These are phyloP conservation scores for Augochlorella aurata DNA, from an alignment of 2,888 invertebrate genomes.

Conservation along the genomic window DNA sequence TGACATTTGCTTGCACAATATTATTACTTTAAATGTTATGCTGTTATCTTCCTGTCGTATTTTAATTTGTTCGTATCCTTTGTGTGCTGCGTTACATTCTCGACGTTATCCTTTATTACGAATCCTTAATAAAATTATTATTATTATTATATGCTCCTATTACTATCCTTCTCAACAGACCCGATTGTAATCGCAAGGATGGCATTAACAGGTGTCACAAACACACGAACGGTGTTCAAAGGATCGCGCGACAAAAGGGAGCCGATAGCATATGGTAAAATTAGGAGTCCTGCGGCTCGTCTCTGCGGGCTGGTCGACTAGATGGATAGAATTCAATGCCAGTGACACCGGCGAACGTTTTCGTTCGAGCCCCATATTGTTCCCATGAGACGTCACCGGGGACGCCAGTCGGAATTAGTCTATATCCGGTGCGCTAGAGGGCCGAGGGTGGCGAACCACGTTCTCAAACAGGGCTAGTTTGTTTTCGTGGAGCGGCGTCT, in stretches of 20 bases:
- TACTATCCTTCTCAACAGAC: not conserved
- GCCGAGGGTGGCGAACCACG: slow-evolving; percentile 18
- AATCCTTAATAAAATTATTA: too few species aligned
- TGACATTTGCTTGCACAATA: too few species aligned
- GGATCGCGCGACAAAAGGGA: slow-evolving; percentile 15
- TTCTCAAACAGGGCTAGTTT: slow-evolving; percentile 42
- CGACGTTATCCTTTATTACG: too few species aligned
- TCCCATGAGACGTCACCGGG: slow-evolving; percentile 74
- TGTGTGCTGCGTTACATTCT: too few species aligned
- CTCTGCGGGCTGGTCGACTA: slow-evolving; percentile 62
- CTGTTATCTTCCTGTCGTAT: too few species aligned
- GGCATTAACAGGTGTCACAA: slow-evolving; percentile 34
- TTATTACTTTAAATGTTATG: too few species aligned
- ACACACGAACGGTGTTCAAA: slow-evolving; percentile 65
- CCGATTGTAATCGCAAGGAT: not conserved
- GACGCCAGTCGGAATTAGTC: slow-evolving; percentile 78
- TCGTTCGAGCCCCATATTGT: slow-evolving; percentile 71
- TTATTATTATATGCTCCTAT: too few species aligned
- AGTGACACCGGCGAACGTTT: slow-evolving; percentile 50
- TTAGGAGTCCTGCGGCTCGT: slow-evolving; percentile 74
- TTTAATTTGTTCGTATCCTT: too few species aligned
- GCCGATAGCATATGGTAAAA: slow-evolving; percentile 72
- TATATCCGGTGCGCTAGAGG: slow-evolving; percentile 72
- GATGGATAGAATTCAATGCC: slow-evolving; percentile 78
- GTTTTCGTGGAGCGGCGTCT: slow-evolving; percentile 51